These are phyloP conservation scores for Calephelis virginiensis DNA, from an alignment of 1,140 invertebrate genomes.

Conservation along the genomic window DNA sequence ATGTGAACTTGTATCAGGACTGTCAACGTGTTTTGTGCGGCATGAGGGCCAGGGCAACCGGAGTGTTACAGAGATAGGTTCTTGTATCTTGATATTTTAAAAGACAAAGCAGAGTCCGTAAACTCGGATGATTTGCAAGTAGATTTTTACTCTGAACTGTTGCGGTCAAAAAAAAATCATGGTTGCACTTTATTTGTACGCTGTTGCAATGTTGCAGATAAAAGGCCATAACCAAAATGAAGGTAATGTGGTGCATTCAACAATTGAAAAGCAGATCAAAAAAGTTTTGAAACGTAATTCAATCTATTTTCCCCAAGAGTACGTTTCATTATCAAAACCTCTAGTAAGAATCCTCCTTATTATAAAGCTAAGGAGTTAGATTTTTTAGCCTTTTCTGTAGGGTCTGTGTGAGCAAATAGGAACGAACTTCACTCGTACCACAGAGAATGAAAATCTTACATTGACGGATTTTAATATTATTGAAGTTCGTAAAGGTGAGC, in stretches of 20 bases:
- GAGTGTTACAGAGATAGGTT: too few species aligned
- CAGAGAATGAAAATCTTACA: not conserved
- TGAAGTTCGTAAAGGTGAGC: not conserved
- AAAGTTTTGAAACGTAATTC: slow-evolving; percentile 8
- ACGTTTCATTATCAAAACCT: not conserved
- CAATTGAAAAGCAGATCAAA: slow-evolving; percentile 2
- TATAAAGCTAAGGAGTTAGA: slow-evolving; percentile 4
- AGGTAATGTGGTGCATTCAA: not conserved
- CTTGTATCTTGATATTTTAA: not conserved
- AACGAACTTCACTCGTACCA: not conserved
- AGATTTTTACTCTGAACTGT: slow-evolving; percentile 1
- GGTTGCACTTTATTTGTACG: slow-evolving; percentile 1
- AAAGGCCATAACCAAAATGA: slow-evolving; percentile 8
- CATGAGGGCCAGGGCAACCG: too few species aligned
- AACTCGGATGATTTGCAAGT: slow-evolving; percentile 1
- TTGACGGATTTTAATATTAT: not conserved
- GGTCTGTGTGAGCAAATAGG: not conserved
- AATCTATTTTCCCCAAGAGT: slow-evolving; percentile 1
- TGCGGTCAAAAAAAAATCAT: slow-evolving; percentile 4
- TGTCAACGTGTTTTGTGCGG: too few species aligned
- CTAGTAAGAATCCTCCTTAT: not conserved
- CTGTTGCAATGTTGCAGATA: not conserved
- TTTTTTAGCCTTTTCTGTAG: not conserved
- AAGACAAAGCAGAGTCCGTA: not conserved
- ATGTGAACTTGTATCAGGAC: too few species aligned